Evolutionary conservation across 2,797 vertebrate genomes (phyloP).

Genomic region (Bryconaethiops microstoma): DNA sequence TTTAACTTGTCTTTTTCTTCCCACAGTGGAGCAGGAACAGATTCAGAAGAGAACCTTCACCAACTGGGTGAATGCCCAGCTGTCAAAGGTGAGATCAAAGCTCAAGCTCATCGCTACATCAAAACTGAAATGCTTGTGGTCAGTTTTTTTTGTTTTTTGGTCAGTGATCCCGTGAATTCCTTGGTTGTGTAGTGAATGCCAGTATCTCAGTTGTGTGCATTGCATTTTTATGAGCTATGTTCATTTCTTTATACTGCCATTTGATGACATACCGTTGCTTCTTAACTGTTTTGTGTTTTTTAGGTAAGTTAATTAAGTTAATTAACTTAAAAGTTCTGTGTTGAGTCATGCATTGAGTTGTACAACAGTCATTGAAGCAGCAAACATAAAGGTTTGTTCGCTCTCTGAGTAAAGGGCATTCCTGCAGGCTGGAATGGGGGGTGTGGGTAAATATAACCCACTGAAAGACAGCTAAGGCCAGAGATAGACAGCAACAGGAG

Average conservation of each 20-base stretch:
- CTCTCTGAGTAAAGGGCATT: conserved; percentile 58
- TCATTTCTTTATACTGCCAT: too few species aligned
- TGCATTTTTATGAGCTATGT: too few species aligned
- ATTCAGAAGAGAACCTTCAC: conserved; percentile 97
- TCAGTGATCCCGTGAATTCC: too few species aligned
- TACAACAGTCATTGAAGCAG: not conserved
- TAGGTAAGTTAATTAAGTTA: too few species aligned
- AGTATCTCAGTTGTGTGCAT: too few species aligned
- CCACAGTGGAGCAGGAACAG: conserved; percentile 88
- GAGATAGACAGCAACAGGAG: conserved; percentile 74
- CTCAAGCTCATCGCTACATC: not conserved
- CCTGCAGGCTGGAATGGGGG: conserved; percentile 52
- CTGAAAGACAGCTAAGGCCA: conserved; percentile 63
- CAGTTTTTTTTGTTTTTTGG: too few species aligned
- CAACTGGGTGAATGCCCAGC: conserved; percentile 93
- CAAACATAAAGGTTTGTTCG: not conserved
- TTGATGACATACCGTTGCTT: too few species aligned
- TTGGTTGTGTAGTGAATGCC: too few species aligned
- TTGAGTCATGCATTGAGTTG: not conserved
- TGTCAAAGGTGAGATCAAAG: conserved; percentile 85
- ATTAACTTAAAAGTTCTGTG: not conserved
- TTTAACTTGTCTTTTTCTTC: conserved; percentile 13
- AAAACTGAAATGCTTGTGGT: too few species aligned
- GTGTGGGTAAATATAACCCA: conserved; percentile 69
- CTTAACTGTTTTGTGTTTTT: too few species aligned